A percentile compares a stretch with the other conserved stretches of the same genome.
Evolutionary conservation across 2,797 vertebrate genomes (phyloP).

Genomic region (Gobionotothen gibberifrons): DNA sequence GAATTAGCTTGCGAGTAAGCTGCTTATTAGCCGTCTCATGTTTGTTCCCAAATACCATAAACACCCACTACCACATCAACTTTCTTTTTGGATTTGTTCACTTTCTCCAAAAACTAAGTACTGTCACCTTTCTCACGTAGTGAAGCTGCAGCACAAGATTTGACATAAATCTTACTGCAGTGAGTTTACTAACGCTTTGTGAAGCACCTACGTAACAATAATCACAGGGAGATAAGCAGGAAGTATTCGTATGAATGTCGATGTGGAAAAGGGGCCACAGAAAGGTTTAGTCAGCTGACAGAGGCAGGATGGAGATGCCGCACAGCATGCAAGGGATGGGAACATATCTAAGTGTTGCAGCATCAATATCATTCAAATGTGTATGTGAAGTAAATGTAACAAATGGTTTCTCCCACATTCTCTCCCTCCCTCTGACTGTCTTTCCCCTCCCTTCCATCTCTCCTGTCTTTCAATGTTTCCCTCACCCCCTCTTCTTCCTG

Average conservation of each 20-base stretch:
- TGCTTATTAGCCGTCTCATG: not conserved
- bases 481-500: not conserved
- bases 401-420: constrained; percentile 26
- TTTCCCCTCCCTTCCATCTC: constrained; percentile 1
- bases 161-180: not conserved
- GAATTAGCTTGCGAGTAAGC: constrained; percentile 3
- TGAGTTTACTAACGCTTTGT: no score
- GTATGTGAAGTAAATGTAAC: constrained; percentile 40
- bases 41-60: not conserved
- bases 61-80: not conserved
- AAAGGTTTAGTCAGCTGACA: constrained; percentile 34
- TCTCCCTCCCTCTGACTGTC: constrained; percentile 37
- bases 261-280: not conserved
- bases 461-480: constrained; percentile 4
- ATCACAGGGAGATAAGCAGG: not conserved
- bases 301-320: constrained; percentile 42
- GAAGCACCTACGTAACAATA: not conserved
- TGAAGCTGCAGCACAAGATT: not conserved
- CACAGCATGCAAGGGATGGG: constrained; percentile 32
- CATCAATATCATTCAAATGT: constrained; percentile 2
- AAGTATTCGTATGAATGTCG: not conserved
- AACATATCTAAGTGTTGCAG: constrained; percentile 13
- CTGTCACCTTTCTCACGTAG: not conserved
- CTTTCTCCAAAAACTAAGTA: not conserved
- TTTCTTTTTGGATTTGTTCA: not conserved